Evolutionary conservation across 2,797 vertebrate genomes (phyloP).

Genomic region (Lepus townsendii): DNA sequence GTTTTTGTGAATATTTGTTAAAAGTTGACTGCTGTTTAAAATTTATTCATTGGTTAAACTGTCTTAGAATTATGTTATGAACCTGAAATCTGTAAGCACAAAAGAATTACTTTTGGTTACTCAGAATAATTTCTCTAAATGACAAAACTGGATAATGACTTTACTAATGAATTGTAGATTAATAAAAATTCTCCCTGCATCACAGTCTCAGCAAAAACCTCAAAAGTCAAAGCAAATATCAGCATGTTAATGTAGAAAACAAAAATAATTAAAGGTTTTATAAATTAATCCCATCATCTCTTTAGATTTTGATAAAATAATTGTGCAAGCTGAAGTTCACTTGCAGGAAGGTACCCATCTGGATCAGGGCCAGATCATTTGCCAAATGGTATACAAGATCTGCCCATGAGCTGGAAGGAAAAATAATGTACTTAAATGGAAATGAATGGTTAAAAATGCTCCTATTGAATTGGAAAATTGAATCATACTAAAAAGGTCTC

Average conservation of each 20-base stretch:
- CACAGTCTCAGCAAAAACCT: neutral
- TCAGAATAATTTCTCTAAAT: neutral
- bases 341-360: neutral
- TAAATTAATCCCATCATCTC: neutral
- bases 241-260: neutral
- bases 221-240: constrained; percentile 5
- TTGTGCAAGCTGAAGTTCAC: neutral
- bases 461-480: neutral
- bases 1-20: neutral
- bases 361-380: neutral
- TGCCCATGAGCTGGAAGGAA: neutral
- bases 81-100: constrained; percentile 34
- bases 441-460: neutral
- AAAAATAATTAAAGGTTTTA: neutral
- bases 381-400: neutral
- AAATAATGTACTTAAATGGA: neutral
- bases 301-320: constrained; percentile 1
- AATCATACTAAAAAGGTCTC: neutral
- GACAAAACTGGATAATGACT: neutral
- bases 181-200: neutral
- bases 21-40: neutral
- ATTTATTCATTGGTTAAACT: constrained; percentile 5
- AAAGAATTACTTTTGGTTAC: neutral
- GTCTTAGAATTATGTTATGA: neutral
- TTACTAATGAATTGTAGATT: neutral